phyloP scores from a whole-genome alignment of 1,140 invertebrate genomes.

The Drosophila carrolli region DNA sequence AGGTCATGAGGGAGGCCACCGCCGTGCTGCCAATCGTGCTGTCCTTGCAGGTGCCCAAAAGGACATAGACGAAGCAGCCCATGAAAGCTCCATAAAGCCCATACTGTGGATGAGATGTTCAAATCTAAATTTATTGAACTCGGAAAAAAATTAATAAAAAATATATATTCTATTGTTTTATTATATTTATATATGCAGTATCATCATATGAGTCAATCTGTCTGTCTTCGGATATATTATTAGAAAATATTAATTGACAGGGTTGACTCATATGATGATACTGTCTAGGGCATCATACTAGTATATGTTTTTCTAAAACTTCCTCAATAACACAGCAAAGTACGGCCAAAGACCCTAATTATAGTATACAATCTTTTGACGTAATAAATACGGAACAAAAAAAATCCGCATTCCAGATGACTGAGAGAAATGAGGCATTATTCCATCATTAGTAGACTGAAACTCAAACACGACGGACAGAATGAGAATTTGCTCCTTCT shows the following conservation, averaged over 20 bases:
- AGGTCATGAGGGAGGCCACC: conserved; percentile 93
- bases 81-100: conserved; percentile 96
- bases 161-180: too few species aligned
- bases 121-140: neutral
- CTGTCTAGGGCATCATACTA: too few species aligned
- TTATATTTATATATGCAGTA: too few species aligned
- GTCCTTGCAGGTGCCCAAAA: conserved; percentile 96
- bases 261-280: too few species aligned
- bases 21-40: conserved; percentile 96
- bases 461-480: neutral
- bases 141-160: too few species aligned
- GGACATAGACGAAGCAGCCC: conserved; percentile 95
- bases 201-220: too few species aligned
- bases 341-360: too few species aligned
- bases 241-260: too few species aligned
- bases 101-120: conserved; percentile 85
- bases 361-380: neutral
- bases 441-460: neutral
- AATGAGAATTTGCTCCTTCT: neutral
- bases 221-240: too few species aligned
- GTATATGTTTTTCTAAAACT: neutral
- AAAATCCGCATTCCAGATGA: neutral
- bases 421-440: neutral
- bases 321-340: neutral
- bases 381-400: neutral